Evolutionary conservation across 2,113 vertebrate genomes (phyloP).

Genomic region (Octodon degus): DNA sequence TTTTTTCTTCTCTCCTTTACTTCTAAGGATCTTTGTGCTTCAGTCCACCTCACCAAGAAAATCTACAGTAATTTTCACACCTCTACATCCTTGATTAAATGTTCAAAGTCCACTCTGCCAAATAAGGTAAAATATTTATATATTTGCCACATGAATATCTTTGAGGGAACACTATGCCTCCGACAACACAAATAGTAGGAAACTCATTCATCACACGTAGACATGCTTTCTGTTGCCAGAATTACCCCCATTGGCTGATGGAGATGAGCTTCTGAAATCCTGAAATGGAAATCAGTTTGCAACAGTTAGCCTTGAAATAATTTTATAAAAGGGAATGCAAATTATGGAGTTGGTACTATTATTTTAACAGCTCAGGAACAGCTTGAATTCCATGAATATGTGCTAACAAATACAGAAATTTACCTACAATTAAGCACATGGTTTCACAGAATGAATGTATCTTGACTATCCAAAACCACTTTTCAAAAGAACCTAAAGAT

Average conservation of each 20-base stretch:
- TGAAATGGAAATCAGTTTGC: slow-evolving; percentile 11
- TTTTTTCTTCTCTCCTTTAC: neutral
- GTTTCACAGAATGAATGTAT: neutral
- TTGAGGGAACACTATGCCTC: neutral
- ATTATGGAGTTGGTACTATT: neutral
- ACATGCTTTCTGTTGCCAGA: neutral
- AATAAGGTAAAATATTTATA: neutral
- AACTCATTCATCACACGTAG: neutral
- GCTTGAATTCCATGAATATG: neutral
- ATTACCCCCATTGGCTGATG: neutral
- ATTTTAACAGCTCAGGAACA: neutral
- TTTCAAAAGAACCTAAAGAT: neutral
- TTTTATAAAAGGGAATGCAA: neutral
- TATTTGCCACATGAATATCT: neutral
- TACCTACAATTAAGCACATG: neutral
- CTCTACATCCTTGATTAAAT: neutral
- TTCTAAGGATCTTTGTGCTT: neutral
- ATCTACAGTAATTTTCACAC: neutral
- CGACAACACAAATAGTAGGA: neutral
- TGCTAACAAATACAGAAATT: neutral
- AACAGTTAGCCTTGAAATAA: neutral
- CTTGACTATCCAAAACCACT: neutral
- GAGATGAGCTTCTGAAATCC: neutral
- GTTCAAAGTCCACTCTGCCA: neutral
- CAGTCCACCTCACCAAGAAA: neutral